Evolutionary conservation across 2,888 invertebrate genomes (phyloP), one percentile per base, ranked within the genome.

Genomic region (Watsonalla binaria): DNA sequence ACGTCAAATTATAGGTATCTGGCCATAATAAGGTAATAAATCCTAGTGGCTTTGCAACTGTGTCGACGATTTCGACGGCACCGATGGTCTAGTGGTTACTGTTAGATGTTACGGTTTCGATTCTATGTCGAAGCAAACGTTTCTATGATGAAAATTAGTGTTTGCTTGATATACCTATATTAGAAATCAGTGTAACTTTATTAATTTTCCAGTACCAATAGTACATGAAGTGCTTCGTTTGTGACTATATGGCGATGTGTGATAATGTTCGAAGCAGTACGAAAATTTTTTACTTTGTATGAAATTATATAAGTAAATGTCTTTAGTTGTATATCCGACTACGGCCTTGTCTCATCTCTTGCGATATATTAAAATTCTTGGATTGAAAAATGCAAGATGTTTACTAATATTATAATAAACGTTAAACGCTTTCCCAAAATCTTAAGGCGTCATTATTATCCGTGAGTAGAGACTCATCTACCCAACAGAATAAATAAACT

Each of bases 401-500:
- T 33, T 37, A 57, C 62, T 67, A 70, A 65, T 64, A 66, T 66
- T 61, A 63, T 60, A 60, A 61, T 67, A 68, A 65, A 68, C 61
- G 63, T 65, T 66, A 70, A 70, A 69, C 57, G 66, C 55, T 74
- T 75, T 74, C 71, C 66, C 72, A 76, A 80, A 81, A 83, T 81
- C 80, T 78, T 80, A 75, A 78, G 82, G 80, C 79, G 82, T 82
- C 80, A 80, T 83, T 80, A 84, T 80, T 83, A 79, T 70, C 72
- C 73, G 74, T 76, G 76, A 73, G 76, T 70, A 70, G 72, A 70
- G 73, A 78, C 73, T 78, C 79, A 49, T 14, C 37, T 76, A 77
- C 76, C 78, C 77, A 73, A 81, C 81, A 84, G 72, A 80, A 84
- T 81, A 87, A 87, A 88, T 80, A 86, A 80, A 83, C 79, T 74